Evolutionary conservation across 1,140 invertebrate species (phyloP).

Genomic region (Macrocentrus cingulum): DNA sequence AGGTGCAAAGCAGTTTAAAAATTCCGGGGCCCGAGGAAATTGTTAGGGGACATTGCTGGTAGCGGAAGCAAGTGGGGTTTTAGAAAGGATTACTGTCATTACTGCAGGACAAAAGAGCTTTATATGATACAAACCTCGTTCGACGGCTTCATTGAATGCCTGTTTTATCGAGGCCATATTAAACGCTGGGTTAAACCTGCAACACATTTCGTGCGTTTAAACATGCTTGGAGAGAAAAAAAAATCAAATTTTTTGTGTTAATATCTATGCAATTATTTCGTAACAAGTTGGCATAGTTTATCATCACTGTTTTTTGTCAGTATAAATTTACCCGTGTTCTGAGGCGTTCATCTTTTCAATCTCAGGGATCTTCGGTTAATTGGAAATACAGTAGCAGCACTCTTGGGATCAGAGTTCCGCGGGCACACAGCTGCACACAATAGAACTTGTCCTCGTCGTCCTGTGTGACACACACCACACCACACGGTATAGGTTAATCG

Average conservation of each 20-base stretch:
- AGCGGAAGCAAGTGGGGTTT: not conserved
- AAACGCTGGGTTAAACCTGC: slow-evolving; percentile 85
- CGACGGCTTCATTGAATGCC: slow-evolving; percentile 89
- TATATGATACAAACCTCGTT: slow-evolving; percentile 69
- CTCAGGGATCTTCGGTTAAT: slow-evolving; percentile 31
- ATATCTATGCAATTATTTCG: slow-evolving; percentile 4
- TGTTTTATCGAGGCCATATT: slow-evolving; percentile 91
- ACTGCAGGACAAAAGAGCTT: not conserved
- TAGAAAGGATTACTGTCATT: not conserved
- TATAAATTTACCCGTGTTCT: slow-evolving; percentile 72
- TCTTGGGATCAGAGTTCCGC: not conserved
- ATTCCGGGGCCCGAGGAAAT: not conserved
- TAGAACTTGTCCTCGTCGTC: slow-evolving; percentile 33
- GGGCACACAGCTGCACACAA: slow-evolving; percentile 31
- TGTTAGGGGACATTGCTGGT: not conserved
- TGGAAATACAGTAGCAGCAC: not conserved
- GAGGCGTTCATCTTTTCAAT: slow-evolving; percentile 71
- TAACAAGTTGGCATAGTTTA: too few species aligned
- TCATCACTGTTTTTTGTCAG: too few species aligned
- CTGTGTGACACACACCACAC: slow-evolving; percentile 37
- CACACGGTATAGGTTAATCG: not conserved
- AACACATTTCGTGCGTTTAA: slow-evolving; percentile 36
- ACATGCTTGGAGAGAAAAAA: slow-evolving; percentile 11
- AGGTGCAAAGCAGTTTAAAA: slow-evolving; percentile 29
- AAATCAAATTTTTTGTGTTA: not conserved